These are phyloP conservation scores for Sebastes goodei DNA, from an alignment of 2,797 vertebrate genomes.

Conservation along the genomic window DNA sequence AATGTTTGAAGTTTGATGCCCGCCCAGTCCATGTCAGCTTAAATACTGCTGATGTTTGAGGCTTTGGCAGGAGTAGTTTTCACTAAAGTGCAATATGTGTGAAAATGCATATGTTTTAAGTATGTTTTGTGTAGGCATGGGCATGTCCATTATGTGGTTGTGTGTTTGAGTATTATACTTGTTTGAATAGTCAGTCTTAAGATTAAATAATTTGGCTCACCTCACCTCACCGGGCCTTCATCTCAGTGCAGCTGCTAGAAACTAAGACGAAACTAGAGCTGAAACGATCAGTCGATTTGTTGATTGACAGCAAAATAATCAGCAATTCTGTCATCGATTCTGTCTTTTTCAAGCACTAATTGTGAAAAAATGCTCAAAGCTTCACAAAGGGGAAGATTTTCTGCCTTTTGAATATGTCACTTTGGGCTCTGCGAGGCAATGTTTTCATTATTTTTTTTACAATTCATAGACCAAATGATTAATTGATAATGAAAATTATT, in stretches of 20 bases:
- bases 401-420: neutral
- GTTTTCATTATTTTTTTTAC: accelerated
- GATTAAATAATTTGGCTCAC: neutral
- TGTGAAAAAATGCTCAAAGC: neutral
- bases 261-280: neutral
- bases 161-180: too few relatives aligned
- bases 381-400: neutral
- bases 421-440: neutral
- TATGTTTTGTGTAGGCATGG: neutral
- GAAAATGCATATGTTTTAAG: neutral
- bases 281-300: neutral
- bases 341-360: neutral
- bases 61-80: neutral
- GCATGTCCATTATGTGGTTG: neutral
- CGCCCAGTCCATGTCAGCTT: neutral
- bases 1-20: neutral
- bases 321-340: too few relatives aligned
- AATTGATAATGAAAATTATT: neutral
- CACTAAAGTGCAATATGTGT: neutral
- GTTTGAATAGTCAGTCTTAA: neutral
- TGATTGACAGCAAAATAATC: neutral
- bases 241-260: neutral
- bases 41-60: neutral
- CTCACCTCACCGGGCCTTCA: neutral
- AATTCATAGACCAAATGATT: neutral